phyloP scores from a whole-genome alignment of 2,113 vertebrate genomes.

The Vombatus ursinus region DNA sequence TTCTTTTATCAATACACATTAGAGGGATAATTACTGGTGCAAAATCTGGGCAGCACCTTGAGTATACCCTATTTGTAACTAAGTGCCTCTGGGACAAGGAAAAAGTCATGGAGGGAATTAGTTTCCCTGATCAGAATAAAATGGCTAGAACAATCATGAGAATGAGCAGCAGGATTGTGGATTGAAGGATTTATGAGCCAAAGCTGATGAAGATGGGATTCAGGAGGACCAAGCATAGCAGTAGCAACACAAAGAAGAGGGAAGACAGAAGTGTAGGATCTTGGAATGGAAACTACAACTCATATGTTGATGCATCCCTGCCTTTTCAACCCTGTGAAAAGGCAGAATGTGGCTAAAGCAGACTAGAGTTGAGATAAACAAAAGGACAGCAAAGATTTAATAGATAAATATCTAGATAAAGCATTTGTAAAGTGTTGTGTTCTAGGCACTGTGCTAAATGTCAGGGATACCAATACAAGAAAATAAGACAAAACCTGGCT shows the following conservation, averaged over 20 bases:
- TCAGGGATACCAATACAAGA: neutral
- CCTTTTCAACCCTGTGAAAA: neutral
- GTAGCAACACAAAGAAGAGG: neutral
- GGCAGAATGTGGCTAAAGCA: neutral
- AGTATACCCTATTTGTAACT: neutral
- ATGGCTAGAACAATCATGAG: neutral
- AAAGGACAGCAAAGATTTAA: neutral
- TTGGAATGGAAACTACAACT: neutral
- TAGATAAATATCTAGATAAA: neutral
- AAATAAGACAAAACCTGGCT: neutral
- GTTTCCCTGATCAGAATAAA: neutral
- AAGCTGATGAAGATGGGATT: neutral
- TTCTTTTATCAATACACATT: neutral
- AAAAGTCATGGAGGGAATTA: neutral
- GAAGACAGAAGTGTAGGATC: neutral
- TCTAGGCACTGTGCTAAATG: neutral
- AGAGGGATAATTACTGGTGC: neutral
- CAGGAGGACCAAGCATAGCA: neutral
- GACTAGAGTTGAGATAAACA: neutral
- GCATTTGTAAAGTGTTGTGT: neutral
- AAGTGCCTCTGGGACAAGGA: neutral
- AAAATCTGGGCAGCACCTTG: neutral
- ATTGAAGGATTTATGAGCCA: neutral
- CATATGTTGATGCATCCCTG: neutral
- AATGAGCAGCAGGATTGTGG: neutral